Base-by-base conservation (phyloP, 2,888 invertebrate species). In the Pyrochroa serraticornis region DNA sequence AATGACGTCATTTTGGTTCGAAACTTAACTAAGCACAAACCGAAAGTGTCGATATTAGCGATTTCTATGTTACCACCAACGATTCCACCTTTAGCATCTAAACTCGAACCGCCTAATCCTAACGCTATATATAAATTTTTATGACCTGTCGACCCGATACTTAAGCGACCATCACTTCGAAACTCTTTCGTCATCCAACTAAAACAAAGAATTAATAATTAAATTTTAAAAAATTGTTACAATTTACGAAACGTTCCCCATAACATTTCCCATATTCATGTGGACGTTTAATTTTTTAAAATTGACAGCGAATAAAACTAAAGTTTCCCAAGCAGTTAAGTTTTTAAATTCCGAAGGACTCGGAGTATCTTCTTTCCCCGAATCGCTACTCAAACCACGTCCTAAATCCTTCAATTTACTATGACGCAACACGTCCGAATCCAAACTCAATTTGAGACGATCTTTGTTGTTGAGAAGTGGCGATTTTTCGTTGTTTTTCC, bases 251-350 rank as follows among this genome's bases (percentile, higher is more conserved):
- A 97, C 97, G 76, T 97, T 97, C 8, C 99, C 98, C 96, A 99
- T 98, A 0, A 98, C 97, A 75, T 98, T 98, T 37, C 97, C 97
- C 96, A 99, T 99, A 79, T 98, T 98, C 91, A 98, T 97, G 75
- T 95, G 94, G 7, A 99, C 94, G 78, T 97, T 97, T 48, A 99
- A 84, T 71, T 93, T 90, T 41, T 96, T 95, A 78, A 98, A 95
- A 82, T 97, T 97, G 37, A 98, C 91, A 0, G 95, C 95, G 81
- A 97, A 96, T 53, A 98, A 82, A 2, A 98, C 97, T 46, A 97
- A 82, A 2, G 97, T 97, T 81, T 97, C 96, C 97, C 97, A 97
- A 37, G 94, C 90, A 2, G 92, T 87, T 62, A 87, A 83, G 56
- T 84, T 84, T 66, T 86, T 86, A 51, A 84, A 81, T 63, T 88